These are phyloP conservation scores for Drosophila melanica DNA, from an alignment of 1,140 invertebrate genomes.

Conservation along the genomic window DNA sequence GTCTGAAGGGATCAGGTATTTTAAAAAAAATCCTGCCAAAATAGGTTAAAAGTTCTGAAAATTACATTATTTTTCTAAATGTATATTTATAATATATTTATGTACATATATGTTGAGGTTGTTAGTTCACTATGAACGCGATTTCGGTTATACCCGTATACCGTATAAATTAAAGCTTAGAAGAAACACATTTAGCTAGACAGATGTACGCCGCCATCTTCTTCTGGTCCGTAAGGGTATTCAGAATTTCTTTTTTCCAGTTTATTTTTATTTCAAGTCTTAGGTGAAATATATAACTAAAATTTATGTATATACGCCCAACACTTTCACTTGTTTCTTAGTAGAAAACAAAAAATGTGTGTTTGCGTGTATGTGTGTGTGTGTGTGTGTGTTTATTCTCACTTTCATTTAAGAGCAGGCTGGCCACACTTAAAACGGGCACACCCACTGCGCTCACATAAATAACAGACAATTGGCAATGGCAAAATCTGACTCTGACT, in stretches of 20 bases:
- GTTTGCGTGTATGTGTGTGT: neutral
- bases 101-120: no score
- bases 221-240: no score
- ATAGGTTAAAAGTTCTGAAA: no score
- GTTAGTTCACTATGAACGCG: no score
- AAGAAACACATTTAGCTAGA: no score
- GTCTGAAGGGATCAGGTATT: no score
- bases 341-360: neutral
- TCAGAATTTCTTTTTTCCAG: neutral
- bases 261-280: constrained; percentile 4
- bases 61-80: no score
- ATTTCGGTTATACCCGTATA: no score
- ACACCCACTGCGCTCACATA: constrained; percentile 23
- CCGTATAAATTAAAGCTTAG: no score
- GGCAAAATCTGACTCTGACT: neutral
- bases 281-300: constrained; percentile 3
- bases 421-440: constrained; percentile 33
- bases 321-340: neutral
- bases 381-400: neutral
- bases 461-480: constrained; percentile 14
- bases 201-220: no score
- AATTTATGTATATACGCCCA: constrained; percentile 15
- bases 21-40: no score
- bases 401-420: neutral
- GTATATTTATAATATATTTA: no score